Percentiles rank a stretch among this genome's conserved stretches.
These are phyloP conservation scores for Lamellibrachia satsuma DNA, from an alignment of 2,888 invertebrate genomes.

Conservation along the genomic window DNA sequence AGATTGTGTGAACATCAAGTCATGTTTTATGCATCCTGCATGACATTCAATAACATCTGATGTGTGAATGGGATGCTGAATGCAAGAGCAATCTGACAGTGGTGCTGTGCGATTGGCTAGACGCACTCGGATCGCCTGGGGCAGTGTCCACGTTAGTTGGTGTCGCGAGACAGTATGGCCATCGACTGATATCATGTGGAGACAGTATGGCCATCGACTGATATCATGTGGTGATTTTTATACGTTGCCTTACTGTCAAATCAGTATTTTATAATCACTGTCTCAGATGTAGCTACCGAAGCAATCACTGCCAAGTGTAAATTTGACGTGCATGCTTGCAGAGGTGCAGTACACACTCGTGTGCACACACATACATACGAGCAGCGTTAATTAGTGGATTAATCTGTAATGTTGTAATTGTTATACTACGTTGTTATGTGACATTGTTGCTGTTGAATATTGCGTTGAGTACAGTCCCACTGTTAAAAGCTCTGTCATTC, in stretches of 20 bases:
- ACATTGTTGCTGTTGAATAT: slow-evolving; percentile 1
- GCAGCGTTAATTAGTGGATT: neutral
- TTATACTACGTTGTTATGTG: neutral
- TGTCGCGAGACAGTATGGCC: neutral
- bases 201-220: neutral
- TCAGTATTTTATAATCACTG: slow-evolving; percentile 13
- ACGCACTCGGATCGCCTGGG: neutral
- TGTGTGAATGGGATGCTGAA: neutral
- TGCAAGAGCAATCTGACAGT: neutral
- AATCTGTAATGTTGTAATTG: neutral
- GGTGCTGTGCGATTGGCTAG: neutral
- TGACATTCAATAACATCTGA: slow-evolving; percentile 14
- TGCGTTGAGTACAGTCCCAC: neutral
- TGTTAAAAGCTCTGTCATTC: neutral
- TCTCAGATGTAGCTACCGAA: neutral
- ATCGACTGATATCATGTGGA: too few species aligned
- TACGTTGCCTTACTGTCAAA: slow-evolving; percentile 17
- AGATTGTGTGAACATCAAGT: neutral
- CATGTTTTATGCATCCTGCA: slow-evolving; percentile 3
- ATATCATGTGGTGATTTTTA: slow-evolving; percentile 13
- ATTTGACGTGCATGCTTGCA: neutral
- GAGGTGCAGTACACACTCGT: neutral
- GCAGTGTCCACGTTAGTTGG: neutral
- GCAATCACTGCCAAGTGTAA: neutral
- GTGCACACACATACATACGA: neutral